Evolutionary conservation across 2,797 vertebrate genomes (phyloP).

Genomic region (Enoplosus armatus): DNA sequence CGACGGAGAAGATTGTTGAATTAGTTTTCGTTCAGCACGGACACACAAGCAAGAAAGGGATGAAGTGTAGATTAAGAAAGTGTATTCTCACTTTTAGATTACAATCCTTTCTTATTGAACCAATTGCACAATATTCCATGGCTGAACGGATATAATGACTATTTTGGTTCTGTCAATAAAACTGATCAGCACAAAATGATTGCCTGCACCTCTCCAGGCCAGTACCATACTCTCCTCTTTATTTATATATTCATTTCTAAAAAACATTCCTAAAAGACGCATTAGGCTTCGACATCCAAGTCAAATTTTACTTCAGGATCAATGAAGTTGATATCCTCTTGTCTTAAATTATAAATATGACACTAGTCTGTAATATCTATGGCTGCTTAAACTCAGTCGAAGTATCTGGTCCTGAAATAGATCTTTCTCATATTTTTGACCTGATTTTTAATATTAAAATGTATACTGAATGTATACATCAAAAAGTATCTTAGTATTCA

Average conservation of each 20-base stretch:
- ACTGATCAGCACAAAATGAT: neutral
- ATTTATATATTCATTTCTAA: neutral
- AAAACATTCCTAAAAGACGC: neutral
- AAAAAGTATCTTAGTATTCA: neutral
- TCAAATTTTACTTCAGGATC: neutral
- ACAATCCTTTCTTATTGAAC: neutral
- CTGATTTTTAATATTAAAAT: neutral
- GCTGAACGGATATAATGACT: neutral
- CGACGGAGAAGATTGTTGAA: conserved; percentile 7
- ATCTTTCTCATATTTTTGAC: neutral
- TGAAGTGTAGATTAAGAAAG: neutral
- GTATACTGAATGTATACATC: too few relatives aligned
- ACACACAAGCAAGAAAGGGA: neutral
- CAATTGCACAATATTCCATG: neutral
- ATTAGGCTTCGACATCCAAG: neutral
- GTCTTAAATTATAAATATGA: neutral
- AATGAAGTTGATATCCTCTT: neutral
- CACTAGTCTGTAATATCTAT: neutral
- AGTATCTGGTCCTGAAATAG: neutral
- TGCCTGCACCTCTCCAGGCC: neutral
- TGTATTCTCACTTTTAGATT: neutral
- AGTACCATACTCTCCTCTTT: neutral
- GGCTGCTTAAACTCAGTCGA: neutral
- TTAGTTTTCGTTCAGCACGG: neutral
- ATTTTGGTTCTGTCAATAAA: conserved; percentile 28